Percentiles rank a stretch among this genome's conserved stretches.
phyloP scores from a whole-genome alignment of 2,888 invertebrate genomes.

The Apomyelois bistriatella region DNA sequence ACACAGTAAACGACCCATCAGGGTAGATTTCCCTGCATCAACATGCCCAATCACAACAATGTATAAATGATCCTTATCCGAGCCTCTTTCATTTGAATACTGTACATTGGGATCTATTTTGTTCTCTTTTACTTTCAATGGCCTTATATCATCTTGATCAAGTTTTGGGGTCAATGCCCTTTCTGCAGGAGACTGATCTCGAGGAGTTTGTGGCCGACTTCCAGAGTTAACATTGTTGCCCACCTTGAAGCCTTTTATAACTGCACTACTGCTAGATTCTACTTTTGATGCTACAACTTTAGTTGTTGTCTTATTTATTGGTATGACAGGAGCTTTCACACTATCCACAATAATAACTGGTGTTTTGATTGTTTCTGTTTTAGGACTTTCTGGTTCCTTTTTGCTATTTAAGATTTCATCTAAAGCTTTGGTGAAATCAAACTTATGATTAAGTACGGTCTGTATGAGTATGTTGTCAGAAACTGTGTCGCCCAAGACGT shows the following conservation, averaged over 20 bases:
- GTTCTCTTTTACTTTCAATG: conserved; percentile 70
- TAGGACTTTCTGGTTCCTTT: conserved; percentile 34
- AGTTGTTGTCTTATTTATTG: conserved; percentile 39
- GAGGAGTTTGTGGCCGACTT: conserved; percentile 76
- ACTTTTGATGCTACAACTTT: conserved; percentile 65
- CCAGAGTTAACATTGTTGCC: conserved; percentile 39
- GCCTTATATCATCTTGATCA: conserved; percentile 63
- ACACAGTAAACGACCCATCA: conserved; percentile 97
- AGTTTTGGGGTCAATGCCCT: conserved; percentile 69
- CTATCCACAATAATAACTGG: conserved; percentile 43
- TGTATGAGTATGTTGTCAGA: conserved; percentile 86
- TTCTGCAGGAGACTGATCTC: conserved; percentile 86
- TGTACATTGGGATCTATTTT: conserved; percentile 80
- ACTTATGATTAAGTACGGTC: conserved; percentile 85
- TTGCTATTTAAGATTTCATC: conserved; percentile 83
- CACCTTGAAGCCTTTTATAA: conserved; percentile 82
- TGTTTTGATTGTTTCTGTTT: conserved; percentile 35
- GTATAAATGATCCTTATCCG: conserved; percentile 92
- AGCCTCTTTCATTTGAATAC: conserved; percentile 87
- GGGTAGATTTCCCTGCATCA: conserved; percentile 97
- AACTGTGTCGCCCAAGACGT: conserved; percentile 87
- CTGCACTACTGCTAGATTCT: conserved; percentile 58
- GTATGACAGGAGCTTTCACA: conserved; percentile 45
- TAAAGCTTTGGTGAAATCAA: conserved; percentile 85
- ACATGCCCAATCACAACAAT: conserved; percentile 98